phyloP scores from a whole-genome alignment of 1,140 invertebrate species.

The Homalodisca vitripennis region DNA sequence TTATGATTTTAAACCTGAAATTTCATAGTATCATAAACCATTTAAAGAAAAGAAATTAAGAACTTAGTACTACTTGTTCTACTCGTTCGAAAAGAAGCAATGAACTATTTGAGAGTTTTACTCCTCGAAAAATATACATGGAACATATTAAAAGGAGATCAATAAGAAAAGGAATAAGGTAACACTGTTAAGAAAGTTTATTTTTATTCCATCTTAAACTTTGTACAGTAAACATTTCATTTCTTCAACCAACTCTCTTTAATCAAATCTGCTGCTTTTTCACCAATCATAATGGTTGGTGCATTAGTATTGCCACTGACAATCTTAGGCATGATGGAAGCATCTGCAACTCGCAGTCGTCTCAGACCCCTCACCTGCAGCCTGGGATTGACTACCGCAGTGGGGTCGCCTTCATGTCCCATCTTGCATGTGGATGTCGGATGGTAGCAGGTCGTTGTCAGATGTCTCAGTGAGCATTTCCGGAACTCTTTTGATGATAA shows the following conservation, averaged over 20 bases:
- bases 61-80: too few relatives aligned
- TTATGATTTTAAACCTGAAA: too few relatives aligned
- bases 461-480: conserved; percentile 60
- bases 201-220: too few relatives aligned
- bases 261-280: conserved; percentile 56
- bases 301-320: conserved; percentile 57
- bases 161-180: too few relatives aligned
- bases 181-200: too few relatives aligned
- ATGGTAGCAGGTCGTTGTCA: conserved; percentile 65
- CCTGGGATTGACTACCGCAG: conserved; percentile 64
- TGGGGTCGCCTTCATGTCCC: conserved; percentile 61
- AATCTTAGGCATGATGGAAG: conserved; percentile 52
- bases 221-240: too few relatives aligned
- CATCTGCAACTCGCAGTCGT: conserved; percentile 68
- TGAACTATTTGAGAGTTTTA: too few relatives aligned
- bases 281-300: conserved; percentile 58
- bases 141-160: too few relatives aligned
- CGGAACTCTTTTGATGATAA: conserved; percentile 62
- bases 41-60: too few relatives aligned
- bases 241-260: conserved; percentile 38
- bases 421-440: conserved; percentile 75
- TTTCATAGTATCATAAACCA: too few relatives aligned
- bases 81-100: too few relatives aligned
- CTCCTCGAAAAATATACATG: too few relatives aligned
- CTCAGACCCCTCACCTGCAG: conserved; percentile 64